These are phyloP conservation scores for Nemotelus nigrinus DNA, from an alignment of 2,888 invertebrate genomes.

Conservation along the genomic window DNA sequence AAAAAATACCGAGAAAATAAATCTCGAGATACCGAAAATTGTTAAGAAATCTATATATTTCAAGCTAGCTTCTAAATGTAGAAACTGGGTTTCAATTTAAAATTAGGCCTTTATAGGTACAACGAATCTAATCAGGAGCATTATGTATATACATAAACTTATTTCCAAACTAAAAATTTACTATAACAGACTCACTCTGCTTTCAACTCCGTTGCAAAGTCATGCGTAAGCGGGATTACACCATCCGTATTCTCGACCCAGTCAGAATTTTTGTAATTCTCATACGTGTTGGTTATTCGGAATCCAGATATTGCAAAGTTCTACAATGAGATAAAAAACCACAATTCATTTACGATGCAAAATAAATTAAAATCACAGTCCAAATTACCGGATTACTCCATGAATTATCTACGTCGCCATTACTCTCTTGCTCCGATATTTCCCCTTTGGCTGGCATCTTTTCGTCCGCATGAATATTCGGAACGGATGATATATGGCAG, in stretches of 20 bases:
- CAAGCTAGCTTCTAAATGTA: too few relatives aligned
- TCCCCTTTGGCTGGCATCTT: slow-evolving; percentile 89
- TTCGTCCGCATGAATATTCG: slow-evolving; percentile 84
- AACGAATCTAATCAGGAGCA: too few relatives aligned
- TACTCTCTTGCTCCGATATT: slow-evolving; percentile 86
- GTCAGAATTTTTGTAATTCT: slow-evolving; percentile 50
- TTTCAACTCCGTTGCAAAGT: slow-evolving; percentile 16
- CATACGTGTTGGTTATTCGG: slow-evolving; percentile 53
- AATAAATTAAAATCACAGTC: not conserved
- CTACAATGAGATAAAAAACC: slow-evolving; percentile 17
- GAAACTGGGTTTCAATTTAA: too few relatives aligned
- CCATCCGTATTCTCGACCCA: slow-evolving; percentile 61
- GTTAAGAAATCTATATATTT: too few relatives aligned
- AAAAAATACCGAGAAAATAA: too few relatives aligned
- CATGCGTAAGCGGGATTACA: slow-evolving; percentile 53
- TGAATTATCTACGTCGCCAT: slow-evolving; percentile 79
- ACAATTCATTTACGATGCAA: not conserved
- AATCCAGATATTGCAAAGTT: slow-evolving; percentile 26
- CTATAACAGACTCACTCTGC: slow-evolving; percentile 4
- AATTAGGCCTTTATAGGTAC: too few relatives aligned
- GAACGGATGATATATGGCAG: slow-evolving; percentile 54
- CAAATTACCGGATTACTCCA: slow-evolving; percentile 75
- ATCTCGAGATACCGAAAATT: too few relatives aligned
- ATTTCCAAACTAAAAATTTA: too few relatives aligned
- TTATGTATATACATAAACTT: too few relatives aligned